phyloP scores from a whole-genome alignment of 2,113 vertebrate genomes.

The Pteropus alecto region DNA sequence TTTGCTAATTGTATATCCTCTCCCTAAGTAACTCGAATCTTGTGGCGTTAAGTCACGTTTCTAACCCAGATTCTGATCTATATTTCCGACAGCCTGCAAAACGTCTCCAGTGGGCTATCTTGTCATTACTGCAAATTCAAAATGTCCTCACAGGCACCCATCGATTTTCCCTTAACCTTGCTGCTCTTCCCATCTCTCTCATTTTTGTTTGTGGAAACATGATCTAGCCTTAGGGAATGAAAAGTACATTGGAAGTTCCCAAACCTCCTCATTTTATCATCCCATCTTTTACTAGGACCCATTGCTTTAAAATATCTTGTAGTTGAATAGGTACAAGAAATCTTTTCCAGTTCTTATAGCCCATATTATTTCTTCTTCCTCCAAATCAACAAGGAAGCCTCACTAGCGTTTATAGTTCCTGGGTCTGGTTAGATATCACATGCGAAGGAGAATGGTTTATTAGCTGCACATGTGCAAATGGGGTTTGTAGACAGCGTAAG shows the following conservation, averaged over 20 bases:
- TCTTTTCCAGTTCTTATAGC: background rate
- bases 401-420: background rate
- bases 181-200: background rate
- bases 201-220: background rate
- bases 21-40: background rate
- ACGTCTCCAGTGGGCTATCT: background rate
- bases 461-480: background rate
- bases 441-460: background rate
- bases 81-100: background rate
- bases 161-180: background rate
- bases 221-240: background rate
- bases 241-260: background rate
- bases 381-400: background rate
- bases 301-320: background rate
- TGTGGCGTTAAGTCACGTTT: background rate
- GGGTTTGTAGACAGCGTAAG: background rate
- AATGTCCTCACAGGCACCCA: background rate
- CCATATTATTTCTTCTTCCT: background rate
- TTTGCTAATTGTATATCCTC: background rate
- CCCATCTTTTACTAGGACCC: background rate
- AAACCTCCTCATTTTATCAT: background rate
- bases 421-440: background rate
- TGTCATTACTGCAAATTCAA: background rate
- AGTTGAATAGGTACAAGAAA: slow-evolving; percentile 14
- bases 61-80: background rate